Base-by-base conservation (phyloP, 2,888 invertebrate species). In the Drosophila longiperda region DNA sequence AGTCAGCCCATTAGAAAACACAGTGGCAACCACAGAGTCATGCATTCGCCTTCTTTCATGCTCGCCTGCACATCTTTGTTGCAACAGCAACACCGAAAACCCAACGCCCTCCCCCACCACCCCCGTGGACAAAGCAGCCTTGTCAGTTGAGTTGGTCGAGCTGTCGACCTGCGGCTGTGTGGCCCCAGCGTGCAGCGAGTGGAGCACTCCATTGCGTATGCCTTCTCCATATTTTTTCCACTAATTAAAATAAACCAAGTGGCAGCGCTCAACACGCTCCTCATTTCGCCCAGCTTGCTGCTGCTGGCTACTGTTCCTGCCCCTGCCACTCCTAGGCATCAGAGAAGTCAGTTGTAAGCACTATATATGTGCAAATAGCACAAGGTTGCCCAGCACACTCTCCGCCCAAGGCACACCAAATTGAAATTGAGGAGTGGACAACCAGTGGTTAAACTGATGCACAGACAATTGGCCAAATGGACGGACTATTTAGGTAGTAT, bases 161-260 rank as follows among this genome's bases (percentile, higher is more conserved):
- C 69, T 66, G 53, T 60, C 73, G 63, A 73, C 85, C 87, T 84
- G 87, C 82, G 89, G 87, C 87, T 84, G 73, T 88, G 70, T 82
- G 83, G 57, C 78, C 63, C 52, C 64, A 78, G 59, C 73, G 64
- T 73, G 80, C 84, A 87, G 32, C 26, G 49, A 54, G 79, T 87
- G 82, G 75, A 79, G 81, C 83, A 80, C 83, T 83, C 69, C 80
- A 78, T 87, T 85, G 87, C 85, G 87, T 85, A 45, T 23, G 85
- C 66, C 36, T 26, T 54, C 54, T 76, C 79, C 73, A 86, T 83
- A 83, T 85, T 86, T 86, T 82, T 83, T 82, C 70, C 87, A 88
- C 89, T 87, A 87, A 87, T 87, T 87, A 87, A 84, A 87, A 87
- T 87, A 89, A 87, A 87, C 84, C 78, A 87, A 87, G 89, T 79